phyloP scores from a whole-genome alignment of 2,797 vertebrate species.

The Melanotaenia maccullochi region DNA sequence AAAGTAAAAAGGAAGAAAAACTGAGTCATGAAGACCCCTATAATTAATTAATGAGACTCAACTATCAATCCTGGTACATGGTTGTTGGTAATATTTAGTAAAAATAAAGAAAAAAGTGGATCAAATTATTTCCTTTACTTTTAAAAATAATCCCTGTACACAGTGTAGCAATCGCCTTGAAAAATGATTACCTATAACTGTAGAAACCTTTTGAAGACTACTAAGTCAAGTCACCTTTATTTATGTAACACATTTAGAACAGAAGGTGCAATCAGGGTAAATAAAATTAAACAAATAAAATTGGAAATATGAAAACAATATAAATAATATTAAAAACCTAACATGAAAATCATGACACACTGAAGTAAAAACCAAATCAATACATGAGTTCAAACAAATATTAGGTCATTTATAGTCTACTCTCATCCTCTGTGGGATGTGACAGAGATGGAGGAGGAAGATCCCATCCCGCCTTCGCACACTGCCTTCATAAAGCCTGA shows the following conservation, averaged over 20 bases:
- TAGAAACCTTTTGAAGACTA: not conserved
- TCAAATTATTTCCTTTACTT: not conserved
- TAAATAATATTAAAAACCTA: not conserved
- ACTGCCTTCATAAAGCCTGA: slow-evolving; percentile 45
- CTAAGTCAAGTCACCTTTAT: not conserved
- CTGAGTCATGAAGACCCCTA: not conserved
- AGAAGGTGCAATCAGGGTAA: not conserved
- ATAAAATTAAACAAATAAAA: not conserved
- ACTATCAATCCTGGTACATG: not conserved
- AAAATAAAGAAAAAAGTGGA: not conserved
- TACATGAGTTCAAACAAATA: not conserved
- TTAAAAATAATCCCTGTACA: not conserved
- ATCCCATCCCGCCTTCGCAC: slow-evolving; percentile 20
- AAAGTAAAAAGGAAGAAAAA: not conserved
- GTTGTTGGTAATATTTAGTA: not conserved
- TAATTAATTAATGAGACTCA: not conserved
- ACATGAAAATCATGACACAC: not conserved
- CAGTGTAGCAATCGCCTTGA: not conserved
- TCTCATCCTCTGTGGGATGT: slow-evolving; percentile 2
- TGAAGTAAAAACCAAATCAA: not conserved
- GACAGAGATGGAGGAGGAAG: slow-evolving; percentile 38
- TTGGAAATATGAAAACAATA: not conserved
- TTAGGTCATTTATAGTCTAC: not conserved
- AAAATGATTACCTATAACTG: not conserved
- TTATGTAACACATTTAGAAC: not conserved